Base-by-base conservation (phyloP, 2,797 vertebrate genomes). In the Parotocinclus haroldoi region DNA sequence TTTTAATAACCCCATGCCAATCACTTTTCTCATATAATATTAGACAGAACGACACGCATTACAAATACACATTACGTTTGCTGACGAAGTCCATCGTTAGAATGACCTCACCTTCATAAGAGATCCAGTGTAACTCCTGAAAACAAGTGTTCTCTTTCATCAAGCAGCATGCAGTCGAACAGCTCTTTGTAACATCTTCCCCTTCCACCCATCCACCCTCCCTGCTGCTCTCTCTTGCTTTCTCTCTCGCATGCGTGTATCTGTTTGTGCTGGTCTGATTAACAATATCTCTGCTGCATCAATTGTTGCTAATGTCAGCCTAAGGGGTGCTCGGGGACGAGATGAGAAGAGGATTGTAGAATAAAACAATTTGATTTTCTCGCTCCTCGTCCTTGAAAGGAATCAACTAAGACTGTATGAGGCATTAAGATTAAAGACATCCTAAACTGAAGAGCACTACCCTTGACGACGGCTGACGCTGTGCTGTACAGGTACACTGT, bases 261-360 rank as follows among this genome's bases (percentile, higher is more conserved):
- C 74, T 76, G 72, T 68, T 74, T 75, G 74, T 71, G 73, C 62
- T 68, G 52, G 70, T 76, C 72, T 74, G 65, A 68, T 70, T 68
- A 67, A 67, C 65, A 65, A 73, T 76, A 66, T 52, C 58, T 57
- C 70, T 56, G 66, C 58, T 70, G 70, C 69, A 57, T 71, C 71
- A 58, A 40, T 62, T 55, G 63, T 62, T 61, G 62, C 51, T 75
- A 56, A 65, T 72, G 58, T 61, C 50, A 27, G 61, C 66, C 48
- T 37, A 52, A 66, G 53, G 50, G 66, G 36, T 51, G 56, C 69
- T 42, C 57, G 58, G 53, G 39, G 51, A 69, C 44, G 27, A 53
- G 51, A 19, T 36, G 46, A 17, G 58, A 17, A 7, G 6, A 17
- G 17, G 14, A 48, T 4, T 10, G n/a, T n/a, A 27, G 7, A 42